Evolutionary conservation across 2,113 vertebrate genomes (phyloP), one percentile per base, ranked within the genome.

Genomic region (Amazona guildingii): DNA sequence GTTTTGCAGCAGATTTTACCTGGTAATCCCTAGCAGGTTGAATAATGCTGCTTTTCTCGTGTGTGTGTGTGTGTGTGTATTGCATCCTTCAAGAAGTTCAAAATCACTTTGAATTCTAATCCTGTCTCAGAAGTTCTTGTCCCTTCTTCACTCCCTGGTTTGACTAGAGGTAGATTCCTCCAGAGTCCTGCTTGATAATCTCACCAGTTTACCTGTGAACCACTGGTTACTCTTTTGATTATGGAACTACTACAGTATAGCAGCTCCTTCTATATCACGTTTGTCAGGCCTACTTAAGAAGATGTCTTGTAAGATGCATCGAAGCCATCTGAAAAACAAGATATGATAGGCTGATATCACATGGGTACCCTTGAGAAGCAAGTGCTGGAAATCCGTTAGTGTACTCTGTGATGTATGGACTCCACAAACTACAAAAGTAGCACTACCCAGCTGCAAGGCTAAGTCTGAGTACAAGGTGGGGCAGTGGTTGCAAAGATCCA

Each of bases 331-430:
- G 63, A 51, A 69, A 87, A 76, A 35, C 10, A 72, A 62, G 28
- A 46, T 28, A 25, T 0, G 0, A 7, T 24, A 55, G 37, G 43
- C 39, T 51, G 20, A 13, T 49, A 10, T 27, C 25, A 52, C 17
- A 10, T 79, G 33, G 49, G 37, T 62, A 39, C 23, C 31, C 25
- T 70, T 75, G 27, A 91, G 62, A 66, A 74, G 64, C 6, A 64
- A 46, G 67, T 44, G 27, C 37, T 87, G 62, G 48, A 35, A 51
- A 46, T 29, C 7, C 5, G 25, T 29, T 7, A 17, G 37, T 73
- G 63, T 68, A 1, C 46, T 78, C 25, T 31, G 33, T 73, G 59
- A 14, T 31, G 11, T 63, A 5, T 31, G 52, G 48, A 29, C 31
- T 67, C 17, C 19, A 7, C 27, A n/a, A 48, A 28, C 39, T 43